Conservation (phyloP, 2,113 vertebrate species). For the Craseonycteris thonglongyai region DNA sequence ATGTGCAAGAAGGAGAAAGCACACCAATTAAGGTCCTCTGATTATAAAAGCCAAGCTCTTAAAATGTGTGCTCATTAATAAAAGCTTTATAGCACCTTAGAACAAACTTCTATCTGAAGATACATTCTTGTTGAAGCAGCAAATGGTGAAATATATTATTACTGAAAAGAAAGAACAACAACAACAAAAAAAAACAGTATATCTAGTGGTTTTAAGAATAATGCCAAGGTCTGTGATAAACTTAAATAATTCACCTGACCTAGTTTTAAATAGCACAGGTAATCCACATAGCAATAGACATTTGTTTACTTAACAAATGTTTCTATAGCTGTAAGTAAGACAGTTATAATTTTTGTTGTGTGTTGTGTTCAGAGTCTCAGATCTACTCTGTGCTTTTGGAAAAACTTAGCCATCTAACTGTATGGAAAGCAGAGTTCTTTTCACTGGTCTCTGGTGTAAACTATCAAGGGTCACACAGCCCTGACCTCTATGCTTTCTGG, state of each 20-base stretch:
- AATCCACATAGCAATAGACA: neutral
- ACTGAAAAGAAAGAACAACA: neutral
- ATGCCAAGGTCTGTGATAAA: neutral
- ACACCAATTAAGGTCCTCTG: neutral
- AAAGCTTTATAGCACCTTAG: neutral
- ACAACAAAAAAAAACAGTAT: neutral
- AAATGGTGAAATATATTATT: neutral
- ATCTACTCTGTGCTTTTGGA: neutral
- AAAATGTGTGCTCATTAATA: neutral
- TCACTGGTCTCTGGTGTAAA: neutral
- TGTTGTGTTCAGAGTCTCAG: neutral
- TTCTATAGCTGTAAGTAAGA: neutral
- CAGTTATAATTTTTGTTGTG: neutral
- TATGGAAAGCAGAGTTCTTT: neutral
- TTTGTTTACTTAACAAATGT: neutral
- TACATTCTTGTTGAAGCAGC: neutral
- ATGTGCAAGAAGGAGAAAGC: neutral
- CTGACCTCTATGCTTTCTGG: neutral
- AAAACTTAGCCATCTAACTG: neutral
- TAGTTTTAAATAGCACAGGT: slow-evolving; percentile 21
- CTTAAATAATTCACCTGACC: neutral
- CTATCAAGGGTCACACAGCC: neutral
- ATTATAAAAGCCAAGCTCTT: neutral
- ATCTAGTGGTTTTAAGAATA: neutral
- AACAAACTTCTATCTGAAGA: neutral